Base-by-base conservation (phyloP, 1,140 invertebrate genomes). In the Leptinotarsa lineolata region DNA sequence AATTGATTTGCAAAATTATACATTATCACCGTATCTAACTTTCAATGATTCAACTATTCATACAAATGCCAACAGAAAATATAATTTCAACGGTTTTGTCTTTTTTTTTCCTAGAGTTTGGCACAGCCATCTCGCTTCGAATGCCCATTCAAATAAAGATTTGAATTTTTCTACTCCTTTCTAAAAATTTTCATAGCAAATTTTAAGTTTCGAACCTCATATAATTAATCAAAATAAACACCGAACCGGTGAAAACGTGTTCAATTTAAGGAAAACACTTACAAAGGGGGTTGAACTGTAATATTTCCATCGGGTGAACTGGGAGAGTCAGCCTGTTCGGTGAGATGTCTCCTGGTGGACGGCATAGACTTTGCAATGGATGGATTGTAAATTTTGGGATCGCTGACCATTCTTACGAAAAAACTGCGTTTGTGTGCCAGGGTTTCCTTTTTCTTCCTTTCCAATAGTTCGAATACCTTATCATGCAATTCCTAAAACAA, bases 361-460 rank as follows among this genome's bases (percentile, higher is more conserved):
- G 90, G 88, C 54, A 90, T 85, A 4, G 90, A 88, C 84, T 92
- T 92, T 79, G 91, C 91, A 77, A 94, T 93, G 72, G 93, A 93
- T 18, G 94, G 94, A 85, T 97, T 96, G 87, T 97, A 97, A 73
- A 97, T 94, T 82, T 98, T 98, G 0, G 97, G 97, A 87, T 99
- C 97, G 75, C 92, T 94, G 44, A 95, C 96, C 97, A 99, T 98
- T 18, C 96, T 92, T 65, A 98, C 96, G 85, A 98, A 98, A 87
- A 97, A 95, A 24, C 95, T 97, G 39, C 97, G 88, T 84, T 96
- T 96, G 85, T 96, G 93, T 8, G 93, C 92, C 77, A 97, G 84
- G 16, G 92, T 93, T 59, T 93, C 91, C 74, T 89, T 89, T 71
- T 87, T 88, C 81, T 92, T 93, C 67, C 90, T 87, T 76, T 91